Percentiles rank a stretch among this genome's conserved stretches.
phyloP scores from a whole-genome alignment of 2,113 vertebrate genomes.

The Chlamydotis undulata region DNA sequence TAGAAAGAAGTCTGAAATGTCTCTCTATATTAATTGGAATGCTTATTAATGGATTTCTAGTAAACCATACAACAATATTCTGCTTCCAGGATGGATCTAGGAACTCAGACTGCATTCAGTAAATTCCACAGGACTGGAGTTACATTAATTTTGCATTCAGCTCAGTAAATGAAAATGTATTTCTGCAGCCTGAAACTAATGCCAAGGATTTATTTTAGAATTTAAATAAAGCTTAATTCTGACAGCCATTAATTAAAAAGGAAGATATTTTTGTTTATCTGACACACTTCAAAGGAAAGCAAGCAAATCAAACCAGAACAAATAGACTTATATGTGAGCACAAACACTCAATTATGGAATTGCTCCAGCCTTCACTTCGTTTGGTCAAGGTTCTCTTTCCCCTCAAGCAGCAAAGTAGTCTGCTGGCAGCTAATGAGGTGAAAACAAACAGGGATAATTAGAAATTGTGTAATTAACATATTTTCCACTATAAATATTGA shows the following conservation, averaged over 20 bases:
- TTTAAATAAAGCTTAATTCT: not conserved
- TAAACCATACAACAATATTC: not conserved
- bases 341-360: slow-evolving; percentile 8
- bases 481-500: slow-evolving; percentile 28
- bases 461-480: not conserved
- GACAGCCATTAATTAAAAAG: not conserved
- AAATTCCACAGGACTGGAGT: not conserved
- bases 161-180: not conserved
- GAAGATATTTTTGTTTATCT: not conserved
- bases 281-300: not conserved
- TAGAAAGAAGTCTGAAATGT: not conserved
- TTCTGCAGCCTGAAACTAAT: not conserved
- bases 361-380: not conserved
- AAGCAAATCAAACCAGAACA: slow-evolving; percentile 20
- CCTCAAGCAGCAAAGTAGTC: not conserved
- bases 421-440: slow-evolving; percentile 34
- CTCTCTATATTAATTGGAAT: not conserved
- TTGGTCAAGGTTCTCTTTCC: slow-evolving; percentile 41
- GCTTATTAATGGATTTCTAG: not conserved
- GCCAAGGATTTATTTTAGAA: not conserved
- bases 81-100: not conserved
- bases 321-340: slow-evolving; percentile 14
- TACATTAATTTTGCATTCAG: not conserved
- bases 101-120: not conserved
- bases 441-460: slow-evolving; percentile 40